Conservation (phyloP, 1,140 invertebrate species). For the Lepidotrigona ventralis region DNA sequence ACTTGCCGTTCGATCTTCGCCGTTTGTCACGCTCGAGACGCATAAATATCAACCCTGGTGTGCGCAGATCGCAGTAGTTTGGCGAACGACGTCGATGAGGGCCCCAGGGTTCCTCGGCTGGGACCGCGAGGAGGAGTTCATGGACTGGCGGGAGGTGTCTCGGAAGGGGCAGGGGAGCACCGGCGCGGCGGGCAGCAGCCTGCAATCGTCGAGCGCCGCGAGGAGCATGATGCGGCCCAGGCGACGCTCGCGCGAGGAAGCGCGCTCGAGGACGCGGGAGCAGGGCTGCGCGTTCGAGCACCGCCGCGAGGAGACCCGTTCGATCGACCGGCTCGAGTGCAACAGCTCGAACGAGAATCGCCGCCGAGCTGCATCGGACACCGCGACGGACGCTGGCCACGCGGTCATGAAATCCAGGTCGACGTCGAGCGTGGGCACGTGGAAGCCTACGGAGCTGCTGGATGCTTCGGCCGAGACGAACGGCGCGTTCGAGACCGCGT, state of each 20-base stretch:
- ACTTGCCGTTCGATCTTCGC: background rate
- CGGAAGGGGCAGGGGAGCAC: slow-evolving; percentile 54
- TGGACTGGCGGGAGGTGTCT: slow-evolving; percentile 76
- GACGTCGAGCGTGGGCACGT: slow-evolving; percentile 71
- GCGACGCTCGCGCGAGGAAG: slow-evolving; percentile 70
- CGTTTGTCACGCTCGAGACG: background rate
- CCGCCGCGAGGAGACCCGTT: slow-evolving; percentile 67
- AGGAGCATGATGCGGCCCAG: slow-evolving; percentile 60
- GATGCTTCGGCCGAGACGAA: slow-evolving; percentile 21
- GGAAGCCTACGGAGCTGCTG: slow-evolving; percentile 64
- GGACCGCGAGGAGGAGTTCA: slow-evolving; percentile 78
- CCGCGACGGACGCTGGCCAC: slow-evolving; percentile 24
- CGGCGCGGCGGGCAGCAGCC: slow-evolving; percentile 3
- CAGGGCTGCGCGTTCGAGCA: slow-evolving; percentile 34
- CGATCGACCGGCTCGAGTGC: slow-evolving; percentile 67
- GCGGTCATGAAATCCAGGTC: slow-evolving; percentile 71
- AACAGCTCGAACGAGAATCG: slow-evolving; percentile 34
- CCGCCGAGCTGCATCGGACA: background rate
- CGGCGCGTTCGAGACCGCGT: slow-evolving; percentile 11
- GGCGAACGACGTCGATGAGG: slow-evolving; percentile 78
- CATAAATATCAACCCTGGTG: background rate
- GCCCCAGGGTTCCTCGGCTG: slow-evolving; percentile 77
- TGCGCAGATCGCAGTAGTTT: slow-evolving; percentile 77
- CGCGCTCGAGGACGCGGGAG: slow-evolving; percentile 60
- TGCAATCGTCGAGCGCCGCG: slow-evolving; percentile 37